Evolutionary conservation across 2,888 invertebrate genomes (phyloP).

Genomic region (Tolmerus cingulatus): DNA sequence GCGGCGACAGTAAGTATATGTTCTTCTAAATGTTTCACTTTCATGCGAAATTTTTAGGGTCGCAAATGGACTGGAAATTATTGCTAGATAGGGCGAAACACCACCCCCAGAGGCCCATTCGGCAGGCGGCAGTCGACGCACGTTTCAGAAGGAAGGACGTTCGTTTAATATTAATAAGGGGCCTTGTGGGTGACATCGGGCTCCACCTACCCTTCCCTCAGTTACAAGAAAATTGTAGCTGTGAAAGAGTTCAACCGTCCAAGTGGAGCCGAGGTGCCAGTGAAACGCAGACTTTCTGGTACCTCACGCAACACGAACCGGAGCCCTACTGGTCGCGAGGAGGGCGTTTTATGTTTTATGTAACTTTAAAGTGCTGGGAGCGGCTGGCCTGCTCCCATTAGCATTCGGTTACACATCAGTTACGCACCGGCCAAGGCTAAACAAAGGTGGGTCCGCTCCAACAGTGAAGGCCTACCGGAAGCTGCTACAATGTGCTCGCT

Average conservation of each 20-base stretch:
- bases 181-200: not conserved
- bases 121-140: not conserved
- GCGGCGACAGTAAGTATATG: not conserved
- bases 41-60: not conserved
- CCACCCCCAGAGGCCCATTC: not conserved
- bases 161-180: not conserved
- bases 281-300: not conserved
- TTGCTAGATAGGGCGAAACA: not conserved
- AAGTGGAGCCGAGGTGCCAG: not conserved
- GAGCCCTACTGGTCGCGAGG: not conserved
- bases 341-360: not conserved
- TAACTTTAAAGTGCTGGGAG: not conserved
- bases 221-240: not conserved
- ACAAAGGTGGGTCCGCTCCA: not conserved
- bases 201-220: not conserved
- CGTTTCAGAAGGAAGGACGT: not conserved
- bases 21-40: conserved; percentile 9
- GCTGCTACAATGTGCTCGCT: not conserved
- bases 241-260: not conserved
- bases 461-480: not conserved
- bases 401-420: not conserved
- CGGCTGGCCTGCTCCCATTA: not conserved
- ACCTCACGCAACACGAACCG: not conserved
- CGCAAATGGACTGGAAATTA: conserved; percentile 32
- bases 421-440: not conserved